A percentile compares a stretch with the other conserved stretches of the same genome.
Evolutionary conservation across 2,113 vertebrate genomes (phyloP).

Genomic region (Synodontis membranacea): DNA sequence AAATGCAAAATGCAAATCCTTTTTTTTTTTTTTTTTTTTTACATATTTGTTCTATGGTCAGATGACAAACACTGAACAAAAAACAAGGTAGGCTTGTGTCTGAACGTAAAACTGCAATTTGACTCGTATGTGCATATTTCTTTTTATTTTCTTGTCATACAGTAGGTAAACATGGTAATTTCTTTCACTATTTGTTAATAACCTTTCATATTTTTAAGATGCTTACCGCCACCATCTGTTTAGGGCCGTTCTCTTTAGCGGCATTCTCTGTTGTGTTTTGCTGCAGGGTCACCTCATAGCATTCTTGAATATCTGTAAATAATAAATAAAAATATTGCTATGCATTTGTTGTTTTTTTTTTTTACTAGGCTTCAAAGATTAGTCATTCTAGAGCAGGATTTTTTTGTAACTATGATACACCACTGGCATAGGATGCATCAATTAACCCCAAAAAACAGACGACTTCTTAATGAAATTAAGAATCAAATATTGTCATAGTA

Average conservation of each 20-base stretch:
- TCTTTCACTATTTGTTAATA: background rate
- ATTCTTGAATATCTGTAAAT: constrained; percentile 78
- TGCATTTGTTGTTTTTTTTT: background rate
- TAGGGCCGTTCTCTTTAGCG: constrained; percentile 61
- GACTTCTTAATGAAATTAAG: constrained; percentile 17
- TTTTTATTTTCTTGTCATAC: no score
- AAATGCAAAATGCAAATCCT: background rate
- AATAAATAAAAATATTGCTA: constrained; percentile 31
- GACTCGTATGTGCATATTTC: background rate
- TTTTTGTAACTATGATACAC: background rate
- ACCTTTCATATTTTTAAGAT: background rate
- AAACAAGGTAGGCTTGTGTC: background rate
- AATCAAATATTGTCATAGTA: background rate
- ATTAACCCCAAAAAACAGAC: background rate
- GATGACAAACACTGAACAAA: background rate
- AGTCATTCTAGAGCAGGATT: background rate
- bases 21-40: constrained; percentile 8
- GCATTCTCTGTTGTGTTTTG: constrained; percentile 65
- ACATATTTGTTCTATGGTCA: background rate
- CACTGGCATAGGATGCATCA: background rate
- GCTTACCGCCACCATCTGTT: constrained; percentile 69
- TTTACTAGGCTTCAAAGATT: background rate
- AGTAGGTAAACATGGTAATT: no score
- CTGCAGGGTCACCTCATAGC: constrained; percentile 78
- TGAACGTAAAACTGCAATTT: background rate